phyloP scores from a whole-genome alignment of 2,888 invertebrate genomes.

The Petrolisthes manimaculis region DNA sequence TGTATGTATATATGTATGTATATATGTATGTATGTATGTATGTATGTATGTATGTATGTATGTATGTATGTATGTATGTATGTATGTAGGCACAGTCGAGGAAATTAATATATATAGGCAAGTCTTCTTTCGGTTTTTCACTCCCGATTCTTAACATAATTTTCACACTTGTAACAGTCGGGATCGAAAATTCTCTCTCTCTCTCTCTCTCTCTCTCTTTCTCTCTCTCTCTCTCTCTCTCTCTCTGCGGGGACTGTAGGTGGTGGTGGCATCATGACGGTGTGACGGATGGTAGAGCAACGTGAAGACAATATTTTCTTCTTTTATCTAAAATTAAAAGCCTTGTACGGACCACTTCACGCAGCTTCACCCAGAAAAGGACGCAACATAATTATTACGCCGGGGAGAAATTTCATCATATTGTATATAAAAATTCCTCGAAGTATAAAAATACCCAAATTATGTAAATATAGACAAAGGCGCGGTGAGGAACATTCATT shows the following conservation, averaged over 20 bases:
- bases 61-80: conserved; percentile 1
- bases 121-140: too few relatives aligned
- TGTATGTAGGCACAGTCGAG: not conserved
- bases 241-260: not conserved
- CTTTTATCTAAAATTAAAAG: conserved; percentile 1
- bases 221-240: conserved; percentile 4
- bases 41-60: conserved; percentile 14
- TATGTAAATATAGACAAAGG: too few relatives aligned
- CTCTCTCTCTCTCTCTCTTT: not conserved
- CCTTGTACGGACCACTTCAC: not conserved
- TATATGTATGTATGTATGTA: not conserved
- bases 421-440: conserved; percentile 10
- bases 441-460: too few relatives aligned
- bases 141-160: not conserved
- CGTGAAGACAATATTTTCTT: not conserved
- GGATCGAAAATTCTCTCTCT: not conserved
- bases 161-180: not conserved
- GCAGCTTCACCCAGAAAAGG: too few relatives aligned
- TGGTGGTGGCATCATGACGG: conserved; percentile 13
- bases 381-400: not conserved
- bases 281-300: not conserved
- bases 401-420: not conserved
- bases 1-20: conserved; percentile 8
- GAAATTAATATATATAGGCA: too few relatives aligned
- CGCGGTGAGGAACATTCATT: too few relatives aligned